Conservation (phyloP, 2,888 invertebrate species). For the Agrochola macilenta region DNA sequence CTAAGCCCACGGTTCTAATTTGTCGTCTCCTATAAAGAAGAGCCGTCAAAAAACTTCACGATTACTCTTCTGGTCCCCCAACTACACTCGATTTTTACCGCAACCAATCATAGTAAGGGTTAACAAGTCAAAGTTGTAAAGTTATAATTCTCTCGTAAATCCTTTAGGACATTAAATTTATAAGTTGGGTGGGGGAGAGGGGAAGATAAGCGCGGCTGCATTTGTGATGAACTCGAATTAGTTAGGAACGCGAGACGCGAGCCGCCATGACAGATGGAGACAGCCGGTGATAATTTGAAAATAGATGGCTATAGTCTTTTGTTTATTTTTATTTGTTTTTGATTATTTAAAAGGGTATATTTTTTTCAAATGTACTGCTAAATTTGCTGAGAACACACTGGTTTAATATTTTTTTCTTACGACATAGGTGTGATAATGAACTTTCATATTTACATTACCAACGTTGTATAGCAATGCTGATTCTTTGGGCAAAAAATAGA, state of each 20-base stretch:
- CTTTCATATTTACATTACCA: too few relatives aligned
- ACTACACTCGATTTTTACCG: background rate
- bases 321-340: slow-evolving; percentile 23
- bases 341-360: background rate
- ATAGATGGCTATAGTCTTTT: slow-evolving; percentile 14
- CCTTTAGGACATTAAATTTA: slow-evolving; percentile 85
- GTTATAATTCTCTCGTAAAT: slow-evolving; percentile 84
- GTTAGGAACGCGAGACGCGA: slow-evolving; percentile 60
- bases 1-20: background rate
- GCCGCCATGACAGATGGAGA: slow-evolving; percentile 40
- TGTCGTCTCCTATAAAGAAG: background rate
- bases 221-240: slow-evolving; percentile 80
- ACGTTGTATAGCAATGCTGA: too few relatives aligned
- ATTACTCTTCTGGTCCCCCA: background rate
- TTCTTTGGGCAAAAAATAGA: too few relatives aligned
- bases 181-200: slow-evolving; percentile 79
- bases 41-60: background rate
- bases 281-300: slow-evolving; percentile 36
- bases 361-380: too few relatives aligned
- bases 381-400: too few relatives aligned
- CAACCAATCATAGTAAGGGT: slow-evolving; percentile 54
- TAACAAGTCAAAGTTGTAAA: slow-evolving; percentile 76
- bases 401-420: too few relatives aligned
- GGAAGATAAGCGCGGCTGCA: slow-evolving; percentile 84
- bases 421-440: too few relatives aligned